Evolutionary conservation across 2,888 invertebrate genomes (phyloP).

Genomic region (Watsonalla binaria): DNA sequence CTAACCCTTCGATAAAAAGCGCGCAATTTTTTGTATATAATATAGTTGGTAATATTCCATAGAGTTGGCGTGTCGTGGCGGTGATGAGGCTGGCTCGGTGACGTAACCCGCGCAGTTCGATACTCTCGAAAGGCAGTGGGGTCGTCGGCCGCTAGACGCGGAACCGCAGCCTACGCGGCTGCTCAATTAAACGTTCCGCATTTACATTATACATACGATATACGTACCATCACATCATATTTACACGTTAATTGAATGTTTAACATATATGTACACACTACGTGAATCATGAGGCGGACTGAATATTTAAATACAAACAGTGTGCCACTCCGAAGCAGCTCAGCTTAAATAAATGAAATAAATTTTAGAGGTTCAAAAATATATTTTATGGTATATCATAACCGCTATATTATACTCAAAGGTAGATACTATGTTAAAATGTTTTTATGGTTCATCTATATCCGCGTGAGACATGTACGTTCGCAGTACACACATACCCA

Average conservation of each 20-base stretch:
- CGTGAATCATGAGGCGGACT: not conserved
- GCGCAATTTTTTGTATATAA: constrained; percentile 25
- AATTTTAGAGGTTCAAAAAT: too few relatives aligned
- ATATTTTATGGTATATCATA: too few relatives aligned
- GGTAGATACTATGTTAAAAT: too few relatives aligned
- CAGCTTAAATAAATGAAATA: too few relatives aligned
- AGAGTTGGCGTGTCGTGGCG: constrained; percentile 28
- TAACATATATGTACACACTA: not conserved
- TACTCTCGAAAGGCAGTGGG: constrained; percentile 68
- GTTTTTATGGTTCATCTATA: not conserved
- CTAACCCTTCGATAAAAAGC: constrained; percentile 7
- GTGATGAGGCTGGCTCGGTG: constrained; percentile 39
- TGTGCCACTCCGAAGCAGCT: too few relatives aligned
- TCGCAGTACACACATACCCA: not conserved
- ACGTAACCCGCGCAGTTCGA: constrained; percentile 69
- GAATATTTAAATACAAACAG: not conserved
- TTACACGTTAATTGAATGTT: constrained; percentile 5
- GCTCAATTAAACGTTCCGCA: constrained; percentile 71
- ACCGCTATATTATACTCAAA: too few relatives aligned
- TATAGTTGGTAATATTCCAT: constrained; percentile 41
- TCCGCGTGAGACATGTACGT: not conserved
- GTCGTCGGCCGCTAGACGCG: constrained; percentile 74
- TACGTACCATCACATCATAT: constrained; percentile 23
- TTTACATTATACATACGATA: constrained; percentile 40
- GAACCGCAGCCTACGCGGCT: constrained; percentile 68